These are phyloP conservation scores for Chrysodeixis includens DNA, from an alignment of 2,888 invertebrate genomes.

Conservation along the genomic window DNA sequence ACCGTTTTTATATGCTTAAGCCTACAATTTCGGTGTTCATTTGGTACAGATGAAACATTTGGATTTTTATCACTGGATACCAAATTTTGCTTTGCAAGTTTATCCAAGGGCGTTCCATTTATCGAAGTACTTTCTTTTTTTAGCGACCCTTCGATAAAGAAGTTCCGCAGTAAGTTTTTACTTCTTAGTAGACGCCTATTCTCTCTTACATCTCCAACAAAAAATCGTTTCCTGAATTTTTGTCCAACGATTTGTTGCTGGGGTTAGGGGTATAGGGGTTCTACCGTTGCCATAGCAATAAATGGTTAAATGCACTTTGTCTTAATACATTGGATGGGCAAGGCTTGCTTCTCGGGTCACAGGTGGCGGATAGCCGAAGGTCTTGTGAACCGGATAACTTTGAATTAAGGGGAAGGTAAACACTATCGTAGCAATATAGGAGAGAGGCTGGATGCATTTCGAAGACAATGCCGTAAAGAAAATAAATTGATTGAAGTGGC, in stretches of 20 bases:
- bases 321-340: conserved; percentile 27
- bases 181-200: no score
- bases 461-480: background rate
- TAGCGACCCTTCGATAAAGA: no score
- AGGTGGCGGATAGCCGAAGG: conserved; percentile 28
- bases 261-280: background rate
- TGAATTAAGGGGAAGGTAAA: conserved; percentile 39
- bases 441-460: background rate
- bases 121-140: no score
- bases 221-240: no score
- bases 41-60: background rate
- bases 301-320: conserved; percentile 32
- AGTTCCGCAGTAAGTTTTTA: no score
- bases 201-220: no score
- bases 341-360: conserved; percentile 37
- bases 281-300: conserved; percentile 16
- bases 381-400: conserved; percentile 36
- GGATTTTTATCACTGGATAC: conserved; percentile 1
- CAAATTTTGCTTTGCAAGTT: background rate
- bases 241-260: background rate
- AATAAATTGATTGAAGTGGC: conserved; percentile 2
- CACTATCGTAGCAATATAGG: conserved; percentile 2
- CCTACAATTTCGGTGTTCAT: background rate
- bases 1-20: conserved; percentile 1
- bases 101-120: background rate